Percentiles rank a stretch among this genome's conserved stretches.
Evolutionary conservation across 2,113 vertebrate species (phyloP).

Genomic region (Pseudorhombus dupliciocellatus): DNA sequence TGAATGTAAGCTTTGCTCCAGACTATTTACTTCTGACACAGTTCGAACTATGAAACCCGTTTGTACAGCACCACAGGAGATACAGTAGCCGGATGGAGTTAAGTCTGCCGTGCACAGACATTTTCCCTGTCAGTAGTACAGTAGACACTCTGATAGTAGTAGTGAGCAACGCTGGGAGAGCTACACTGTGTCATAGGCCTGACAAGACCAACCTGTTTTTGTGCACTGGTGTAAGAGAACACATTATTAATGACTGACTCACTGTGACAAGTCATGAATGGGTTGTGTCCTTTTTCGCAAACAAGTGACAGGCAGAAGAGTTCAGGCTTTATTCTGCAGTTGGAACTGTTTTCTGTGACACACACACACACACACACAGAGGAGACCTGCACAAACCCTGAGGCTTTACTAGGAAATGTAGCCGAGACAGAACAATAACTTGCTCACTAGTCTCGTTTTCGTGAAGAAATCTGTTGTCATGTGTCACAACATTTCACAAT

Average conservation of each 20-base stretch:
- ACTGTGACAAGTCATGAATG: constrained; percentile 66
- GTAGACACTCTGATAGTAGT: constrained; percentile 32
- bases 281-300: constrained; percentile 53
- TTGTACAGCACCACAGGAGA: background rate
- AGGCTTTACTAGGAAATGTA: constrained; percentile 3
- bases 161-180: constrained; percentile 23
- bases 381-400: background rate
- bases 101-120: background rate
- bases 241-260: constrained; percentile 77
- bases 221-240: constrained; percentile 70
- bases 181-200: constrained; percentile 51
- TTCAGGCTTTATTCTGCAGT: constrained; percentile 43
- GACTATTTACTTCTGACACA: background rate
- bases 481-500: constrained; percentile 20
- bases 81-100: too few species aligned
- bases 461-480: background rate
- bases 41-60: background rate
- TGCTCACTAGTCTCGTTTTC: background rate
- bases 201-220: constrained; percentile 84
- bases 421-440: constrained; percentile 24
- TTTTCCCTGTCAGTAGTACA: background rate
- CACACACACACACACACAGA: background rate
- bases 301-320: constrained; percentile 54
- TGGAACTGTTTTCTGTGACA: constrained; percentile 50
- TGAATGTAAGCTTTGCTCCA: constrained; percentile 6